Evolutionary conservation across 2,888 invertebrate species (phyloP), one percentile per base, ranked within the genome.

Genomic region (Dione vanillae): DNA sequence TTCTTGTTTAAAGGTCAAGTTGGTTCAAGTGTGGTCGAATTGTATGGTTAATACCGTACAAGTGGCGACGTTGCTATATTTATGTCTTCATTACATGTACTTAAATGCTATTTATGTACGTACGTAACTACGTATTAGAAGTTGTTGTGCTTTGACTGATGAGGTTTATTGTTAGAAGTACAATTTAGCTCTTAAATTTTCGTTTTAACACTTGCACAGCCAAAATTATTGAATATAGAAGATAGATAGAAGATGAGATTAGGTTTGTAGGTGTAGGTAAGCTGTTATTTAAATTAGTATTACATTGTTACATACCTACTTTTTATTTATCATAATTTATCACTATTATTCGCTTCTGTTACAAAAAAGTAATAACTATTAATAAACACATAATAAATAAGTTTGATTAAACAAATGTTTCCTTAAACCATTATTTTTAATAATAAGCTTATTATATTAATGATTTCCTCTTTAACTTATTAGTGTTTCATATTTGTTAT

Each of bases 1-100:
- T 66, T 72, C 71, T 69, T 69, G 61, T 69, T 69, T 69, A 58
- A 40, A 62, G 69, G 68, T 58, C 69, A 59, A 69, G 69, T 45
- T 54, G 47, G 69, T 51, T 72, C 71, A 72, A 72, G 69, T 72
- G 65, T 16, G 27, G 56, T 56, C 67, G 71, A 64, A 64, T 69
- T 64, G 68, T 69, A 35, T 62, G 62, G 54, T 64, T 56, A 64
- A 27, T 47, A 35, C 43, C 45, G 61, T 45, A 64, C 62, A 37
- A 69, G 43, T 69, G 69, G 62, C 16, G 47, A 47, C 37, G 19
- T 65, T 41, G 37, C 65, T 51, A 16, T 54, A 43, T 67, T 62
- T 67, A 51, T 68, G 20, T 54, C 52, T 52, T 45, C 61, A 68
- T 68, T 45, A 20, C 59, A 41, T 40, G 52, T 54, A 37, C 5